A percentile compares a stretch with the other conserved stretches of the same genome.
These are phyloP conservation scores for Okapia johnstoni DNA, from an alignment of 2,113 vertebrate species.

Conservation along the genomic window DNA sequence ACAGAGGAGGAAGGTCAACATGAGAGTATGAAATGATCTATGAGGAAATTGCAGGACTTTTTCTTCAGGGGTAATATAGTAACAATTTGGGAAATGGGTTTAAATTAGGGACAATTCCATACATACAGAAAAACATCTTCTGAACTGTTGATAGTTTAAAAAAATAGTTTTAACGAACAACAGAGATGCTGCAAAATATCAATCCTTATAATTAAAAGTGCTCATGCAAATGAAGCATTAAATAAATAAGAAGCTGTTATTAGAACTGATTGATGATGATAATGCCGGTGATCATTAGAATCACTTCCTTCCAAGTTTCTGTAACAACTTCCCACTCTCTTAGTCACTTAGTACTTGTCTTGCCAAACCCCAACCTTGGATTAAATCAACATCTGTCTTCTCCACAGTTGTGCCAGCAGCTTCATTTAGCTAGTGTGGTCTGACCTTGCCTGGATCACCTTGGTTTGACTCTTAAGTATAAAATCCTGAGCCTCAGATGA, in stretches of 20 bases:
- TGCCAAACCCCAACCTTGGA: background rate
- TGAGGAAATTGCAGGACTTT: background rate
- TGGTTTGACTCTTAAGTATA: background rate
- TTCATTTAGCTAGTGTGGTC: background rate
- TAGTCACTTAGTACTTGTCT: background rate
- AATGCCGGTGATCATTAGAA: background rate
- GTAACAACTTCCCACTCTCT: background rate
- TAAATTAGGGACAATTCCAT: background rate
- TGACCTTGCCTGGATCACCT: background rate
- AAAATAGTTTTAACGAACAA: background rate
- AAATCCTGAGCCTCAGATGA: background rate
- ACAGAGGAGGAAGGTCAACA: background rate
- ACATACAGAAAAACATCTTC: background rate
- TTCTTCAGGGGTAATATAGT: background rate
- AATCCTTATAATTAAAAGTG: background rate
- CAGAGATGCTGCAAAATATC: background rate
- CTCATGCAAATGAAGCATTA: conserved; percentile 1
- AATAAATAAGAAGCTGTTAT: background rate
- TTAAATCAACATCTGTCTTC: background rate
- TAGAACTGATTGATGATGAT: background rate
- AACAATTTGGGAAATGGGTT: background rate
- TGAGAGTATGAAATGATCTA: background rate
- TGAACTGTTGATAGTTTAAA: background rate
- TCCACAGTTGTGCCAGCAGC: background rate
- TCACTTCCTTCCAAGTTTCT: background rate